These are phyloP conservation scores for Ceratoteleas bidentatus DNA, from an alignment of 1,140 invertebrate genomes.

Conservation along the genomic window DNA sequence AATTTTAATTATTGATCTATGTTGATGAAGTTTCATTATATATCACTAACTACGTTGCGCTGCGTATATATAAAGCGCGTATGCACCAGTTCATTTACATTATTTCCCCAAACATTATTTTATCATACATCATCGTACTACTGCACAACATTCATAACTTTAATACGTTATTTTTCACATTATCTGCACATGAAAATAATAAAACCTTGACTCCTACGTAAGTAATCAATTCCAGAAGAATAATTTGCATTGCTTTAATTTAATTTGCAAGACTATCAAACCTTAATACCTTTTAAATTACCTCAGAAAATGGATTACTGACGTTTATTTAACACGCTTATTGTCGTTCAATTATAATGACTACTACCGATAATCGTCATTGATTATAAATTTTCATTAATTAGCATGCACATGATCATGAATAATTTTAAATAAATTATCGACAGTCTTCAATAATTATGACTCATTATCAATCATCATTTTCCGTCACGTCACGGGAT, in stretches of 20 bases:
- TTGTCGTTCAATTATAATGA: constrained; percentile 11
- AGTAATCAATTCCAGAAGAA: no score
- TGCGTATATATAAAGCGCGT: not conserved
- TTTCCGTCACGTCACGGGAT: not conserved
- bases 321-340: not conserved
- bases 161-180: no score
- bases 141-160: no score
- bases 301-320: not conserved
- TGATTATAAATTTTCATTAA: constrained; percentile 28
- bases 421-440: constrained; percentile 41
- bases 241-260: no score
- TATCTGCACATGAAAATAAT: no score
- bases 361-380: constrained; percentile 8
- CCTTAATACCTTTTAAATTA: no score
- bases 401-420: constrained; percentile 22
- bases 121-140: no score
- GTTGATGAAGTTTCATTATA: constrained; percentile 5
- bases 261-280: no score
- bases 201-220: no score
- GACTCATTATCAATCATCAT: constrained; percentile 9
- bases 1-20: constrained; percentile 6
- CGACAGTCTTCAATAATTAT: constrained; percentile 18
- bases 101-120: no score
- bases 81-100: not conserved
- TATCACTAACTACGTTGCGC: not conserved